A percentile compares a stretch with the other conserved stretches of the same genome.
Conservation (phyloP, 2,888 invertebrate species). For the Sarcophaga subvicina region DNA sequence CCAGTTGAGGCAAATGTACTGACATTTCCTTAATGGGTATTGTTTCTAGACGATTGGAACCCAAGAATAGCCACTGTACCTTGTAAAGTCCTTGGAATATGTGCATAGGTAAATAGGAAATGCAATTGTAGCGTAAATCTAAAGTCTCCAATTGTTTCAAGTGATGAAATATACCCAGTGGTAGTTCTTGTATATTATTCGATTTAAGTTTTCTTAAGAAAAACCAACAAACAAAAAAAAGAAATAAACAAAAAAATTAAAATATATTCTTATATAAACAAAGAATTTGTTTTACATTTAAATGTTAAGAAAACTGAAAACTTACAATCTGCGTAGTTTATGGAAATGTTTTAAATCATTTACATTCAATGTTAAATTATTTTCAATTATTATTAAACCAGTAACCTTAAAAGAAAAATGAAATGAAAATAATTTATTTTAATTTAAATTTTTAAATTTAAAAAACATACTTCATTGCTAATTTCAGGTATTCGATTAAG, state of each 20-base stretch:
- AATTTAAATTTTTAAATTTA: neutral
- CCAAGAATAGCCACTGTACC: conserved; percentile 82
- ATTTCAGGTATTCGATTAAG: conserved; percentile 74
- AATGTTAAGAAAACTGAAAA: conserved; percentile 58
- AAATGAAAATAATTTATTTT: neutral
- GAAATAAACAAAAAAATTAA: neutral
- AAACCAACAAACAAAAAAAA: neutral
- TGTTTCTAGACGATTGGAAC: conserved; percentile 81
- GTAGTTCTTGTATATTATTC: conserved; percentile 80
- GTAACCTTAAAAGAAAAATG: conserved; percentile 73
- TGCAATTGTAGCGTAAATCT: conserved; percentile 78
- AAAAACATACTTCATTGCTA: conserved; percentile 74
- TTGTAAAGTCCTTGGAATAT: conserved; percentile 81
- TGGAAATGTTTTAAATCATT: conserved; percentile 75
- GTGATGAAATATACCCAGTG: conserved; percentile 76
- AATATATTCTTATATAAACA: neutral
- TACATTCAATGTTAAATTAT: conserved; percentile 77
- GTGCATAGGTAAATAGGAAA: conserved; percentile 78
- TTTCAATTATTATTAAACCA: conserved; percentile 77
- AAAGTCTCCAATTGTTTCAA: conserved; percentile 76
- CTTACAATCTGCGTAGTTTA: conserved; percentile 76
- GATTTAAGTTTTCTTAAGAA: conserved; percentile 77
- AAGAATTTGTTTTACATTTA: neutral
- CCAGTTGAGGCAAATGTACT: conserved; percentile 79
- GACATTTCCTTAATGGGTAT: conserved; percentile 82